These are phyloP conservation scores for Thinocorus orbignyianus DNA, from an alignment of 2,113 vertebrate species.

Conservation along the genomic window DNA sequence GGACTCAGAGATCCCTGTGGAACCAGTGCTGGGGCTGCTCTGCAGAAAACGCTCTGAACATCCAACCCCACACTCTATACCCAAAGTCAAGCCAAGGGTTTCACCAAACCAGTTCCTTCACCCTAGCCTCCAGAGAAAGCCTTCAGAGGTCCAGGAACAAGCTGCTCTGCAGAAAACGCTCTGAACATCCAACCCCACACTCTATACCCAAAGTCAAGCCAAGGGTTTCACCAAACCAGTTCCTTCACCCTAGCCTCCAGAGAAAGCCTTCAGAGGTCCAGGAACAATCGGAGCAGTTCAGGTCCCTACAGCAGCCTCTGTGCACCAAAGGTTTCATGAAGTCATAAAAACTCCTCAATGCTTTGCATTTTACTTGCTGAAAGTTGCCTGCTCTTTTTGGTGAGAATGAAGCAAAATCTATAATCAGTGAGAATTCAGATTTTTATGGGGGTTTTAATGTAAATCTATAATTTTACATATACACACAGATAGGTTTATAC, in stretches of 20 bases:
- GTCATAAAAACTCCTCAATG: not conserved
- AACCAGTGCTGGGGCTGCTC: too few species aligned
- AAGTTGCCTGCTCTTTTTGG: not conserved
- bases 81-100: not conserved
- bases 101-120: too few species aligned
- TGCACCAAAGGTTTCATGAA: not conserved
- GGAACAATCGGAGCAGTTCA: rapidly evolving
- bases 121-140: not conserved
- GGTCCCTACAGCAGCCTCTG: not conserved
- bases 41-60: too few species aligned
- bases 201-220: not conserved
- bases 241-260: not conserved
- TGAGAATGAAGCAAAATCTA: not conserved
- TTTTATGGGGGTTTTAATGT: not conserved
- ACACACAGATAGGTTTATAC: not conserved
- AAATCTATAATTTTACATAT: not conserved
- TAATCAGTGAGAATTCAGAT: not conserved
- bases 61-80: rapidly evolving
- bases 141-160: too few species aligned
- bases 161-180: too few species aligned
- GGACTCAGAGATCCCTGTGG: not conserved
- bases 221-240: too few species aligned
- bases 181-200: not conserved
- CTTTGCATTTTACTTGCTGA: not conserved
- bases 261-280: not conserved